Percentiles rank a stretch among this genome's conserved stretches.
phyloP scores from a whole-genome alignment of 2,888 invertebrate species.

The Caenorhabditis japonica region DNA sequence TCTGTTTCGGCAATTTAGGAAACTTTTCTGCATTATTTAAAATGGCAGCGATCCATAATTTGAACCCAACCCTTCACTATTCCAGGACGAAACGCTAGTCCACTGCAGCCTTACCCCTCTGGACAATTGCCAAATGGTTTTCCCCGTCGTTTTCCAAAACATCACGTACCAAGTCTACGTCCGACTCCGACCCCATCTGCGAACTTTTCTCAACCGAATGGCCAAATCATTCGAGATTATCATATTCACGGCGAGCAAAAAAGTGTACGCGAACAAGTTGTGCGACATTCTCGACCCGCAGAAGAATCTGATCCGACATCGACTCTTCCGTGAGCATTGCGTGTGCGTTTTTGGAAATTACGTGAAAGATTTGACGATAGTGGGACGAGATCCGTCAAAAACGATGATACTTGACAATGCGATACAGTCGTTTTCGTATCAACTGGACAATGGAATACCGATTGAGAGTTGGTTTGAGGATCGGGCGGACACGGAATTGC shows the following conservation, averaged over 20 bases:
- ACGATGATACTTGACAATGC: constrained; percentile 91
- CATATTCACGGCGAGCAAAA: constrained; percentile 93
- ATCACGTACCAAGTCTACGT: constrained; percentile 88
- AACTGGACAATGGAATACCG: constrained; percentile 94
- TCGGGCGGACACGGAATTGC: constrained; percentile 88
- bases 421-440: constrained; percentile 91
- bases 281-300: constrained; percentile 91
- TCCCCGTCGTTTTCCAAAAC: constrained; percentile 92
- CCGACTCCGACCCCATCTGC: constrained; percentile 90
- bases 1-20: too few relatives aligned
- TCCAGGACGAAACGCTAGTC: constrained; percentile 91
- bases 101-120: constrained; percentile 93
- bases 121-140: constrained; percentile 91
- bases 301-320: constrained; percentile 88
- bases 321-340: constrained; percentile 94
- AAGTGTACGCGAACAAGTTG: constrained; percentile 93
- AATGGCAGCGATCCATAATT: too few relatives aligned
- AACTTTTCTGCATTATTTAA: too few relatives aligned
- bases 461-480: constrained; percentile 98
- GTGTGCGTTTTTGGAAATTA: constrained; percentile 95
- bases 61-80: constrained; percentile 10
- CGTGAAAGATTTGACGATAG: constrained; percentile 92
- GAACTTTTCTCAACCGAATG: constrained; percentile 90
- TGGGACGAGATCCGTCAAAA: constrained; percentile 90
- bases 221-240: constrained; percentile 92